A percentile compares a stretch with the other conserved stretches of the same genome.
Evolutionary conservation across 1,140 invertebrate genomes (phyloP).

Genomic region (Zophobas morio): DNA sequence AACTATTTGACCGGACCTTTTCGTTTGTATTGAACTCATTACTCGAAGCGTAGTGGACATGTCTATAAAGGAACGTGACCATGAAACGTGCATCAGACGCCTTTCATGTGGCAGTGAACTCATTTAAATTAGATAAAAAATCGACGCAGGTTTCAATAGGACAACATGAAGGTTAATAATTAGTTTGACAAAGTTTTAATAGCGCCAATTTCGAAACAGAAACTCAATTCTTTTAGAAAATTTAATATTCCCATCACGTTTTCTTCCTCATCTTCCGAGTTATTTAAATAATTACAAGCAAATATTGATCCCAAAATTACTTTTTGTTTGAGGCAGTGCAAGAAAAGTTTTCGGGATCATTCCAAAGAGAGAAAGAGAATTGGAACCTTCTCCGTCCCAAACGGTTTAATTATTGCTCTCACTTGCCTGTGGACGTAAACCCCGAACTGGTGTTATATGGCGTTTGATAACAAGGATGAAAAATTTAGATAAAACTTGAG

Average conservation of each 20-base stretch:
- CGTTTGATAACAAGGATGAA: conserved; percentile 43
- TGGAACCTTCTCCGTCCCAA: conserved; percentile 2
- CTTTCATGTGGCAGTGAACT: conserved; percentile 20
- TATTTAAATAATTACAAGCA: conserved; percentile 37
- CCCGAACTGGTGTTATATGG: conserved; percentile 11
- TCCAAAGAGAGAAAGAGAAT: background rate
- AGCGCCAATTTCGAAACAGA: conserved; percentile 30
- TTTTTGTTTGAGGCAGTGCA: conserved; percentile 11
- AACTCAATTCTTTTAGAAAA: conserved; percentile 23
- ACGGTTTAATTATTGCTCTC: conserved; percentile 24
- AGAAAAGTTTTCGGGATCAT: background rate
- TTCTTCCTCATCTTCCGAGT: conserved; percentile 4
- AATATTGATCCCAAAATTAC: conserved; percentile 36
- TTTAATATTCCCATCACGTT: conserved; percentile 27
- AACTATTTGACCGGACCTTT: conserved; percentile 13
- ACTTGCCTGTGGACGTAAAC: background rate
- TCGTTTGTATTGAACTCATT: conserved; percentile 31
- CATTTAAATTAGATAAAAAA: conserved; percentile 17
- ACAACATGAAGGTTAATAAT: conserved; percentile 31
- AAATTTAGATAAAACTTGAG: conserved; percentile 48
- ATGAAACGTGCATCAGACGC: conserved; percentile 3
- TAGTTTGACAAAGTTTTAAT: conserved; percentile 26
- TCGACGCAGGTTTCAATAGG: conserved; percentile 1
- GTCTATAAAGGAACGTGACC: conserved; percentile 25
- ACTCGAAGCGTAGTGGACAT: background rate